Percentiles rank a stretch among this genome's conserved stretches.
Evolutionary conservation across 2,888 invertebrate genomes (phyloP).

Genomic region (Tanaodytes sp.): DNA sequence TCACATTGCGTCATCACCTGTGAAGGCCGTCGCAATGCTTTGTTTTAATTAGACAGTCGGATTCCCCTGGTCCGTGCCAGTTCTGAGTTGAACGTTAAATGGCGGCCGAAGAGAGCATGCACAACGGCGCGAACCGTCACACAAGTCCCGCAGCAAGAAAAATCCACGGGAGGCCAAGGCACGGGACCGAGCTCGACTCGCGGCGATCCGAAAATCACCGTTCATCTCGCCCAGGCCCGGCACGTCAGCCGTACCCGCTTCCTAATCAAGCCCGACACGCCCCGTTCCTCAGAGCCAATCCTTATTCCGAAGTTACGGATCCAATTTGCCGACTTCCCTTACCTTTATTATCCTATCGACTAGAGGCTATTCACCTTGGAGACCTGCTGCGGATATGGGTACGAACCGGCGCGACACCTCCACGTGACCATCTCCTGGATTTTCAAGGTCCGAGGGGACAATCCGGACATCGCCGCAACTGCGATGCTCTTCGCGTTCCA

Average conservation of each 20-base stretch:
- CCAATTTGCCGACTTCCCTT: conserved; percentile 81
- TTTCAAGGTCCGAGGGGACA: conserved; percentile 76
- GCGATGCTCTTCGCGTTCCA: conserved; percentile 74
- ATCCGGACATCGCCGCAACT: conserved; percentile 74
- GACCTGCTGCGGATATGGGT: conserved; percentile 74
- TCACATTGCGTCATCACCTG: conserved; percentile 79
- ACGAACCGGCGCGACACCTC: conserved; percentile 66
- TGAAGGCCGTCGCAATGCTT: conserved; percentile 79
- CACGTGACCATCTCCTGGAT: conserved; percentile 63
- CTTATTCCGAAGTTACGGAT: conserved; percentile 80
- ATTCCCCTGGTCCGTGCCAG: conserved; percentile 77
- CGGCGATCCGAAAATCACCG: conserved; percentile 32
- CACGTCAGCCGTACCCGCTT: conserved; percentile 63
- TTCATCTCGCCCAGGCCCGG: conserved; percentile 59
- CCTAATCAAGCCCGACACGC: conserved; percentile 76
- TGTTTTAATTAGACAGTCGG: conserved; percentile 69
- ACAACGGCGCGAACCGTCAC: conserved; percentile 71
- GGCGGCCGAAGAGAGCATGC: conserved; percentile 72
- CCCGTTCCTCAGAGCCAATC: conserved; percentile 83
- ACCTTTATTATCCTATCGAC: conserved; percentile 80
- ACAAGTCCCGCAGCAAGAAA: conserved; percentile 75
- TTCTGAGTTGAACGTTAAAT: conserved; percentile 62
- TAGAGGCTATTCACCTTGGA: conserved; percentile 69
- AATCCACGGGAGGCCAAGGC: conserved; percentile 67
- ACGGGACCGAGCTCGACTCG: conserved; percentile 72